phyloP scores from a whole-genome alignment of 2,888 invertebrate genomes.

The Platerodrilus igneus region DNA sequence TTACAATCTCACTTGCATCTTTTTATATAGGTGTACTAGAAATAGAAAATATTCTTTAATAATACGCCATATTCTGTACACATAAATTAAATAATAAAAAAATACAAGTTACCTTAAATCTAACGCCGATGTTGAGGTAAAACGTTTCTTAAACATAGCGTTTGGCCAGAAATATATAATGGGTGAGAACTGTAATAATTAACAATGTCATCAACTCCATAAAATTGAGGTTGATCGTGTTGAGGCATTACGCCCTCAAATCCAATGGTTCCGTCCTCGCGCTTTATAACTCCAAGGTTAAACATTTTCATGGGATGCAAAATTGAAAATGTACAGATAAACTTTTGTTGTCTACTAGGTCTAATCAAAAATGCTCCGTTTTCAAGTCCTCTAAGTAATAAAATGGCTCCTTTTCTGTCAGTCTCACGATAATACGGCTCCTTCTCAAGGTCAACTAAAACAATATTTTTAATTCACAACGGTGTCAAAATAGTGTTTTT shows the following conservation, averaged over 20 bases:
- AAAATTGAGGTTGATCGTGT: conserved; percentile 15
- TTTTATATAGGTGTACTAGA: no score
- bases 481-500: no score
- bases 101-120: no score
- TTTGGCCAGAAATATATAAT: conserved; percentile 10
- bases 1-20: no score
- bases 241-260: conserved; percentile 11
- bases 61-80: no score
- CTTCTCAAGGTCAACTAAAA: conserved; percentile 18
- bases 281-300: conserved; percentile 18
- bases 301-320: conserved; percentile 17
- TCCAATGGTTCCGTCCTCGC: conserved; percentile 5
- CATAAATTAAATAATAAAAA: no score
- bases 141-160: conserved; percentile 13
- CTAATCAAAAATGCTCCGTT: conserved; percentile 24
- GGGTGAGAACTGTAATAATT: conserved; percentile 15
- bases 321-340: conserved; percentile 22
- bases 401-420: conserved; percentile 19
- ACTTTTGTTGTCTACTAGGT: conserved; percentile 17
- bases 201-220: conserved; percentile 19
- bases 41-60: no score
- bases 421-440: conserved; percentile 20
- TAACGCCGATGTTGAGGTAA: conserved; percentile 15
- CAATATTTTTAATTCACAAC: neutral
- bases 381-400: conserved; percentile 15